Base-by-base conservation (phyloP, 2,797 vertebrate species). In the Gymnoscopelus microlampas region DNA sequence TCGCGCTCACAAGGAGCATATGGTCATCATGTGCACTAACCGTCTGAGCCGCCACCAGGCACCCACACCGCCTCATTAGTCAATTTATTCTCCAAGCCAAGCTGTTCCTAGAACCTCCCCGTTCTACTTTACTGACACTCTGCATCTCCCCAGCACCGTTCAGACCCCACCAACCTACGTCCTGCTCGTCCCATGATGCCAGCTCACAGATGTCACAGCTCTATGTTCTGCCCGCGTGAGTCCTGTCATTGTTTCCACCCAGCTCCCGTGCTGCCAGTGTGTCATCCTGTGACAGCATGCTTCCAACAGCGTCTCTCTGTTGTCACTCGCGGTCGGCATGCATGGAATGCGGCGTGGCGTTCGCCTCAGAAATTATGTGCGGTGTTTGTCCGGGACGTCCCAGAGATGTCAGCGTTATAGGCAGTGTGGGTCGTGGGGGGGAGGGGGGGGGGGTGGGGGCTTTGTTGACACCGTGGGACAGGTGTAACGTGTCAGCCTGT, bases 401-500 rank as follows among this genome's bases (percentile, higher is more conserved):
- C 48, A 66, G 75, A 71, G 72, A 82, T 82, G 86, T 83, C 84
- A 61, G 63, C 29, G 53, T 8, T 29, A 29, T 29, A 29, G 73
- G 78, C 39, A 59, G 53, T 23, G 55, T 9, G 39, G 39, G 39
- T 39, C 39, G 6, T 1, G 10, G 26, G 12, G 5, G 50, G 12
- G n/a, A 13, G 2, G n/a, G 50, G 13, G n/a, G 50, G 13, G 29
- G 71, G 48, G 51, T 60, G 65, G 61, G 70, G 14, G 68, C 63
- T 71, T 62, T 14, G 66, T 69, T 2, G 78, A 66, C 79, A 83
- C 84, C 80, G 54, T 0, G 68, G 78, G 85, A 86, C 70, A 5
- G 71, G 70, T 77, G 84, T 80, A 82, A 86, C 76, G 79, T 47
- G 78, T 86, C 82, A 77, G 83, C 80, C 88, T 88, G 88, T 80